These are phyloP conservation scores for Pangasius krempfi DNA, from an alignment of 2,797 vertebrate species.

Conservation along the genomic window DNA sequence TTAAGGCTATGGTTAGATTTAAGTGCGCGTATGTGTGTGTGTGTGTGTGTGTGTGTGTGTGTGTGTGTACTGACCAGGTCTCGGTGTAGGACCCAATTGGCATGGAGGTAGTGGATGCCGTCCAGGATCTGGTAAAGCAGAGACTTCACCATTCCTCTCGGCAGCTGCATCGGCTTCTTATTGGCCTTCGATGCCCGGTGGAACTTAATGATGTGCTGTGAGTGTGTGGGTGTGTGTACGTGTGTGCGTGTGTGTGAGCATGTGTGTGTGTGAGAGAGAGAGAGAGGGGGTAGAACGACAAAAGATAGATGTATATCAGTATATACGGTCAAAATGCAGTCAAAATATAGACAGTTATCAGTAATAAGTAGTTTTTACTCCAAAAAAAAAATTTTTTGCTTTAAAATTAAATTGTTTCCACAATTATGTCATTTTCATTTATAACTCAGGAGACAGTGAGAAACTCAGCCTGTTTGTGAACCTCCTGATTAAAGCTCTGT, in stretches of 20 bases:
- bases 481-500: not conserved
- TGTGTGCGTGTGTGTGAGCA: too few relatives aligned
- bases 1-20: too few relatives aligned
- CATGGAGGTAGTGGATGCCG: constrained; percentile 99
- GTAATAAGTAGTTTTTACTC: not conserved
- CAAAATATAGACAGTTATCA: not conserved
- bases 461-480: not conserved
- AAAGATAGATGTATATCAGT: not conserved
- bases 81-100: constrained; percentile 99
- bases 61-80: constrained; percentile 88
- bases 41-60: constrained; percentile 6
- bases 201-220: constrained; percentile 98
- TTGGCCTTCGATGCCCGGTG: constrained; percentile 99
- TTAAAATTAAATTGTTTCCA: not conserved
- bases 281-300: not conserved
- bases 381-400: too few relatives aligned
- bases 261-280: not conserved
- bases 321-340: not conserved
- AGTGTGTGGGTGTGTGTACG: not conserved
- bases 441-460: not conserved
- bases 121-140: constrained; percentile 99
- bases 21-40: not conserved
- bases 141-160: constrained; percentile 99
- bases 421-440: not conserved
- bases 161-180: constrained; percentile 99